Evolutionary conservation across 2,113 vertebrate species (phyloP).

Genomic region (Aptenodytes forsteri): DNA sequence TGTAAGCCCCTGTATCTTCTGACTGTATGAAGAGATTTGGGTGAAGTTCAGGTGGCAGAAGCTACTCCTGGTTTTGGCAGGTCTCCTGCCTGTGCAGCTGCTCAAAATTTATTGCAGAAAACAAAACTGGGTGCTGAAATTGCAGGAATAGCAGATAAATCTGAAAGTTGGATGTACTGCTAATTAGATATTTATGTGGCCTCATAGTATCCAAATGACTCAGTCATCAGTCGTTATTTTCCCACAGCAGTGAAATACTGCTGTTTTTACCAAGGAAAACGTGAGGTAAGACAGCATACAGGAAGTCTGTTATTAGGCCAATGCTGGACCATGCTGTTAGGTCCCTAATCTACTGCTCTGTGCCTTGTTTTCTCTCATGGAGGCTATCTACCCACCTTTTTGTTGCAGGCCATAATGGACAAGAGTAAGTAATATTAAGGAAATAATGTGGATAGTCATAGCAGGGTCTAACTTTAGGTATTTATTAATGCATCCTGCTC

Average conservation of each 20-base stretch:
- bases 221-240: background rate
- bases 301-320: background rate
- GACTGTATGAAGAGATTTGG: background rate
- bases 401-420: background rate
- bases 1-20: background rate
- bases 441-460: background rate
- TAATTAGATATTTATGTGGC: background rate
- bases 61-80: background rate
- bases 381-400: background rate
- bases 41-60: background rate
- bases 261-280: background rate
- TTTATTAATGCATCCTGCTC: background rate
- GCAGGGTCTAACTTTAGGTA: background rate
- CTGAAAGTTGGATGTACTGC: background rate
- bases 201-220: background rate
- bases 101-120: background rate
- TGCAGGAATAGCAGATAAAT: background rate
- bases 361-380: background rate
- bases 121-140: background rate
- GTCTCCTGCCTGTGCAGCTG: background rate
- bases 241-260: background rate
- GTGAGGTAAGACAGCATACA: background rate
- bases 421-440: background rate
- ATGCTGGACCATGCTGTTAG: rapidly evolving
- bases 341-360: background rate